These are phyloP conservation scores for Antechinus flavipes DNA, from an alignment of 2,113 vertebrate species.

Conservation along the genomic window DNA sequence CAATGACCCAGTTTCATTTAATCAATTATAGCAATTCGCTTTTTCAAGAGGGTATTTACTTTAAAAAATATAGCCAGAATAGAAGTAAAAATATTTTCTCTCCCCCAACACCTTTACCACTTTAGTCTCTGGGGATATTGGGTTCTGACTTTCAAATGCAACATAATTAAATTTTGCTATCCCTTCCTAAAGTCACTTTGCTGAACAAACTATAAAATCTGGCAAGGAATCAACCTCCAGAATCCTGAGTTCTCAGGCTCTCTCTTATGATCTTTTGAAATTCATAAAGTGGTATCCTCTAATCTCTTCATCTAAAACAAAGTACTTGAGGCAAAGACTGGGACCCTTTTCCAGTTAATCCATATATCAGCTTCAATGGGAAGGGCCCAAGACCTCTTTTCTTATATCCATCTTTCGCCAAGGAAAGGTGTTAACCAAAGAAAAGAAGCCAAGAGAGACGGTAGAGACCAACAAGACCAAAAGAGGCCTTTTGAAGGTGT, in stretches of 20 bases:
- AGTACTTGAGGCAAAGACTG: neutral
- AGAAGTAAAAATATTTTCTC: neutral
- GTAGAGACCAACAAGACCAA: neutral
- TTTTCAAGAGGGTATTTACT: neutral
- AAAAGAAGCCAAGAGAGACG: neutral
- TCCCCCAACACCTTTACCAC: neutral
- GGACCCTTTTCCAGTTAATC: neutral
- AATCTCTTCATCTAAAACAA: neutral
- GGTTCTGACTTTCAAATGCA: neutral
- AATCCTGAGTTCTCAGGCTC: neutral
- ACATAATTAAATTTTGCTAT: neutral
- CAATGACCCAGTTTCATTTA: neutral
- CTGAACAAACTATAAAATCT: neutral
- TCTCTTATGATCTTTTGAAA: neutral
- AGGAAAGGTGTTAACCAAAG: neutral
- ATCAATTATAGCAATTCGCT: neutral
- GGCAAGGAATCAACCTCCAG: neutral
- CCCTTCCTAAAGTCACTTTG: neutral
- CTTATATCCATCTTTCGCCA: neutral
- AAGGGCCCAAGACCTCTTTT: neutral
- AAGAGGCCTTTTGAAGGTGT: neutral
- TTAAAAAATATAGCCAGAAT: neutral
- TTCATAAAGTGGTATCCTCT: neutral
- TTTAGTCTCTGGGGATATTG: neutral
- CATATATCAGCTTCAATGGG: neutral